Conservation (phyloP, 2,888 invertebrate genomes). For the Drosophila leonis region DNA sequence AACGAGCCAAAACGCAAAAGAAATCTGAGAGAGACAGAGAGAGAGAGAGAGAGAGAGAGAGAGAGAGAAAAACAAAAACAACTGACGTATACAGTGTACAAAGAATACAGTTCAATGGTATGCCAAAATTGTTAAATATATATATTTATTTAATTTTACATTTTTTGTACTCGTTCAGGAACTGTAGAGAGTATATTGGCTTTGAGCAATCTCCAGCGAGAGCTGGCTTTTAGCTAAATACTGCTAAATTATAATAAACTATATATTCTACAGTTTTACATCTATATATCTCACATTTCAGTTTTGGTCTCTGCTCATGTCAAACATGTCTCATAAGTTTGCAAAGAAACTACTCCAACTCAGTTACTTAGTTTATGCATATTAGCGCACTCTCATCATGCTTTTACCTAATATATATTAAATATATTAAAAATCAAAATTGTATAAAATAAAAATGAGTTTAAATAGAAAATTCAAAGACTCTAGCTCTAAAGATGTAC, state of each 20-base stretch:
- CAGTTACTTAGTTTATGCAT: neutral
- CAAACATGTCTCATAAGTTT: neutral
- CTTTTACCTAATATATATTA: no score
- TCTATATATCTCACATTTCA: neutral
- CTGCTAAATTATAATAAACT: neutral
- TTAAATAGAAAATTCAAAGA: no score
- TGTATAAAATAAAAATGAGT: no score
- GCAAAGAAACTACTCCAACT: neutral
- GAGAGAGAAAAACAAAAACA: conserved; percentile 1
- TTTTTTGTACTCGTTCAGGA: neutral
- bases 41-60: no score
- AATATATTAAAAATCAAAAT: no score
- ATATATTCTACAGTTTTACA: neutral
- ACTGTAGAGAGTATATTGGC: neutral
- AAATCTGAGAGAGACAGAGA: conserved; percentile 6
- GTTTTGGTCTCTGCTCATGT: neutral
- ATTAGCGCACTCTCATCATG: neutral
- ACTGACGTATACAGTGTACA: neutral
- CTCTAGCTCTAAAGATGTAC: no score
- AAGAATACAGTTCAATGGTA: neutral
- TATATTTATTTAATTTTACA: neutral
- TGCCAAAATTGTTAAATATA: neutral
- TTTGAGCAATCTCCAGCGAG: neutral
- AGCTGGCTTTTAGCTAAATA: neutral
- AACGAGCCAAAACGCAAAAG: conserved; percentile 2